Percentiles rank a stretch among this genome's conserved stretches.
These are phyloP conservation scores for Mechanitis mazaeus DNA, from an alignment of 2,888 invertebrate genomes.

Conservation along the genomic window DNA sequence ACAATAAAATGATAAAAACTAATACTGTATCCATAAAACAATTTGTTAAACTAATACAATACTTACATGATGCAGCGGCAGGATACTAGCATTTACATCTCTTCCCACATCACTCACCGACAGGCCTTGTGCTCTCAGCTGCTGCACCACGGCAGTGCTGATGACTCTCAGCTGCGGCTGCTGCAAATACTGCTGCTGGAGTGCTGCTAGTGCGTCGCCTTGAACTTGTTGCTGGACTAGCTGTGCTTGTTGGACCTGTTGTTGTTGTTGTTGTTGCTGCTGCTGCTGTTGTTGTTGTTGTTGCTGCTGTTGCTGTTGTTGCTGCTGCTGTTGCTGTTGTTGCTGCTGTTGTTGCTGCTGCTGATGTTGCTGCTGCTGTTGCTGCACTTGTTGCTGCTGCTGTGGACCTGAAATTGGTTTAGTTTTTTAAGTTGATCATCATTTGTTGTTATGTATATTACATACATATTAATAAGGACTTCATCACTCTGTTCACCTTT, in stretches of 20 bases:
- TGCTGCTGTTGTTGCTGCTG: conserved; percentile 42
- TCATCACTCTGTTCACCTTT: background rate
- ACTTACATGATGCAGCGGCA: conserved; percentile 19
- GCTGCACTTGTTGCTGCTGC: conserved; percentile 31
- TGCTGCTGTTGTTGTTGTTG: conserved; percentile 43
- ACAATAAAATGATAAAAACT: conserved; percentile 2
- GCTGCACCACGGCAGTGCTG: conserved; percentile 76
- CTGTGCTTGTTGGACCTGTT: conserved; percentile 61
- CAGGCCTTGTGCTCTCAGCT: conserved; percentile 74
- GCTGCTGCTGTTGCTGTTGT: conserved; percentile 43
- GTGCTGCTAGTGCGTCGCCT: conserved; percentile 67
- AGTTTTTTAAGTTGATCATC: background rate
- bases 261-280: conserved; percentile 62
- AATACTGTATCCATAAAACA: background rate
- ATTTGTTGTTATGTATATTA: no score
- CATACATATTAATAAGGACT: background rate
- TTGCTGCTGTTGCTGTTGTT: conserved; percentile 44
- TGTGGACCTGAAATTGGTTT: conserved; percentile 37
- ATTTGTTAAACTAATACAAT: conserved; percentile 15
- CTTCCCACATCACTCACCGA: conserved; percentile 48
- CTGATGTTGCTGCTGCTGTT: conserved; percentile 35
- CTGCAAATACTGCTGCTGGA: conserved; percentile 69
- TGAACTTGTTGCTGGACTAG: conserved; percentile 50
- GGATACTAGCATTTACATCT: conserved; percentile 11
- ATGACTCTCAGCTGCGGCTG: conserved; percentile 77